Percentiles rank a stretch among this genome's conserved stretches.
phyloP scores from a whole-genome alignment of 2,113 vertebrate species.

The Pelusios castaneus region DNA sequence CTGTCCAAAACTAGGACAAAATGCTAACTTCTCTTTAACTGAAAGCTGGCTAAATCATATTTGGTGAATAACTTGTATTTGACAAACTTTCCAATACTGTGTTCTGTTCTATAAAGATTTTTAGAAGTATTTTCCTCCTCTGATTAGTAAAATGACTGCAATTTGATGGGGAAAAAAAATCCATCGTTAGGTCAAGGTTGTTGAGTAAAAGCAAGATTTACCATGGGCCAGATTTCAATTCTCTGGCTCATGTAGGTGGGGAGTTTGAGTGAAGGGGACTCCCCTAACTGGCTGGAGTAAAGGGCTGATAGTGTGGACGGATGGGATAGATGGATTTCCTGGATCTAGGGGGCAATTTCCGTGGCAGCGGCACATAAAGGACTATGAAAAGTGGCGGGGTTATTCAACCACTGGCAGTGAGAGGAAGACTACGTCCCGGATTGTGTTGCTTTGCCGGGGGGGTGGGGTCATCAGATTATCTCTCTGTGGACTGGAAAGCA shows the following conservation, averaged over 20 bases:
- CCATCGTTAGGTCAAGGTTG: neutral
- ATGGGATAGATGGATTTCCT: neutral
- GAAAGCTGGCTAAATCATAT: neutral
- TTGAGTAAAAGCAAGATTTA: neutral
- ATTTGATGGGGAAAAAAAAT: neutral
- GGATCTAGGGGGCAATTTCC: neutral
- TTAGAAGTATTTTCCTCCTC: neutral
- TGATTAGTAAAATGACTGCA: neutral
- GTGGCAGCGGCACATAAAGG: neutral
- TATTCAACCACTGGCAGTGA: neutral
- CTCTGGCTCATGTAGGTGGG: neutral
- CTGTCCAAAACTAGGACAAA: neutral
- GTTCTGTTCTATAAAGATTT: neutral
- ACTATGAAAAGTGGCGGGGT: neutral
- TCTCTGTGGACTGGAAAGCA: neutral
- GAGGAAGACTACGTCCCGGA: neutral
- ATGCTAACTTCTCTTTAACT: neutral
- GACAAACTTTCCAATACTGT: neutral
- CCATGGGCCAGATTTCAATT: neutral
- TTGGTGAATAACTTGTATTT: neutral
- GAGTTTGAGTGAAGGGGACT: neutral
- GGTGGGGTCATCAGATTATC: neutral
- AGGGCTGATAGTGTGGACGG: neutral
- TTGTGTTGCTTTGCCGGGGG: neutral
- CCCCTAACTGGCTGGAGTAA: neutral